Base-by-base conservation (phyloP, 2,113 vertebrate genomes). In the Buteo buteo region DNA sequence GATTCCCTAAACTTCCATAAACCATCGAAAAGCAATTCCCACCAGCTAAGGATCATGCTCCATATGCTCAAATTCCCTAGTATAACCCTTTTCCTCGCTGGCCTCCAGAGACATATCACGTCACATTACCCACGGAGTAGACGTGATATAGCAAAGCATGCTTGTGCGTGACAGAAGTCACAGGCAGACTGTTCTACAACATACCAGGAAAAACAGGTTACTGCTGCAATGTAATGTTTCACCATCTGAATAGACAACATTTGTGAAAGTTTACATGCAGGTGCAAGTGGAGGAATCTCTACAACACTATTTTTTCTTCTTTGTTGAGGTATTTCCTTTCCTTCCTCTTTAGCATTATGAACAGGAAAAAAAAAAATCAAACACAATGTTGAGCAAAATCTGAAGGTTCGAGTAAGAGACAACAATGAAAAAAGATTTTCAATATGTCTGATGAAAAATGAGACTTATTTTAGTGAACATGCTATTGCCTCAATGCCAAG, bases 381-480 rank as follows among this genome's bases (percentile, higher is more conserved):
- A 88, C 57, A 29, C 5, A 38, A 20, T 61, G 66, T 59, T 55
- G 32, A 7, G n/a, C 38, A 65, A 67, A 87, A 97, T 97, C 65
- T 59, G 77, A 97, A 98, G 94, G 90, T 97, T 98, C 95, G 86
- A 88, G 97, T 96, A 97, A 97, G 85, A 97, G 80, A 93, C 64
- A 95, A 90, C 79, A 93, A 79, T 89, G 61, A 86, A 92, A 97
- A 94, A 94, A 90, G 61, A 89, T 83, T 89, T 95, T 49, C 58
- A 95, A 42, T 74, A 59, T 88, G 93, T 95, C 65, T 94, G 96
- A 98, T 94, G 67, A 98, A 98, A 98, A 98, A 98, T 81, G 91
- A 98, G 95, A 96, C 67, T 97, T 97, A 96, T 95, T 98, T 98
- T 96, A 98, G 94, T 16, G 93, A 98, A 96, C 93, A 93, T 91